A percentile compares a stretch with the other conserved stretches of the same genome.
These are phyloP conservation scores for Lepetodrilus schrolli DNA, from an alignment of 2,888 invertebrate species.

Conservation along the genomic window DNA sequence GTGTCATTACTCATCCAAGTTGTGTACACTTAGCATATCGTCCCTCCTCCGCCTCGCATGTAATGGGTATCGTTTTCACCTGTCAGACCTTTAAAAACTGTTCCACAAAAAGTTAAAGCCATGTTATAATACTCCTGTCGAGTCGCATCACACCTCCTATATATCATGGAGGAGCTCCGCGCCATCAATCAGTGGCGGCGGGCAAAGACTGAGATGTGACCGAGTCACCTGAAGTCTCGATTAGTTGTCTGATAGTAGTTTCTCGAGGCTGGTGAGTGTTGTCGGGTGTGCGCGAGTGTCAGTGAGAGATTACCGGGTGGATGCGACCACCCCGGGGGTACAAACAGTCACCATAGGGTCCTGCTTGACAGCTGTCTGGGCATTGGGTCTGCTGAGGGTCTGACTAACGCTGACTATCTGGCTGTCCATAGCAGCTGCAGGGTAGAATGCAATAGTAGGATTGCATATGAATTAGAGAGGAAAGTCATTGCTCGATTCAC, in stretches of 20 bases:
- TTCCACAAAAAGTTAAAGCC: conserved; percentile 19
- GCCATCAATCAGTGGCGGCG: not conserved
- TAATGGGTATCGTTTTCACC: not conserved
- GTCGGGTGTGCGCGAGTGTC: not conserved
- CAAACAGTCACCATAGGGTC: no score
- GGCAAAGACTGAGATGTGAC: not conserved
- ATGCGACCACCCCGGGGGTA: not conserved
- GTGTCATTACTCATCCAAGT: not conserved
- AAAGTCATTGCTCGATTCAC: no score
- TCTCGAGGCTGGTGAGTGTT: not conserved
- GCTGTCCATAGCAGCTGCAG: no score
- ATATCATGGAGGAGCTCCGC: not conserved
- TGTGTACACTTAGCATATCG: not conserved
- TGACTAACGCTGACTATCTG: no score
- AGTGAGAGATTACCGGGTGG: not conserved
- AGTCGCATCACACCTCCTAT: not conserved
- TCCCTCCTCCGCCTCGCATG: not conserved
- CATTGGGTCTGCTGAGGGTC: no score
- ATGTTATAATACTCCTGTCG: conserved; percentile 4
- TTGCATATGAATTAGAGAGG: no score
- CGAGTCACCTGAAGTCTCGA: not conserved
- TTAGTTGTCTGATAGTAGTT: conserved; percentile 9
- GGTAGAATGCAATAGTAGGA: no score
- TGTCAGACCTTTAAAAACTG: no score
- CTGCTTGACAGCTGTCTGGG: no score